A percentile compares a stretch with the other conserved stretches of the same genome.
Conservation (phyloP, 2,888 invertebrate species). For the Autographa pulchrina region DNA sequence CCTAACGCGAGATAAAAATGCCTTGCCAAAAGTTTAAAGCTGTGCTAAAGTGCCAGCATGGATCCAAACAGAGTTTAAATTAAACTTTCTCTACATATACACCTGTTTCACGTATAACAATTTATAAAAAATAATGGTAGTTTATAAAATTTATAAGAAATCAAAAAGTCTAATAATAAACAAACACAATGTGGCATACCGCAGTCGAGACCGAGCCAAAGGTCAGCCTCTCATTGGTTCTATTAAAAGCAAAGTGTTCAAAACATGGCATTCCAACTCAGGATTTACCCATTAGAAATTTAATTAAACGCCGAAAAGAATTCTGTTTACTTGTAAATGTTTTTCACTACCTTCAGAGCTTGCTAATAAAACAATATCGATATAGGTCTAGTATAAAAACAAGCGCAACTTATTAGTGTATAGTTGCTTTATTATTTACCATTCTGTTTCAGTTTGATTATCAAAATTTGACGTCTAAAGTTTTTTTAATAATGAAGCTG, state of each 20-base stretch:
- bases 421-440: no score
- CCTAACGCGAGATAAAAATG: not conserved
- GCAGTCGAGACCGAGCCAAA: constrained; percentile 44
- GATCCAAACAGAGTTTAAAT: constrained; percentile 27
- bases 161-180: constrained; percentile 35
- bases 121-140: not conserved
- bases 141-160: constrained; percentile 21
- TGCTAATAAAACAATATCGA: no score
- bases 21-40: constrained; percentile 45
- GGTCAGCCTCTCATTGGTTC: constrained; percentile 56
- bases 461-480: no score
- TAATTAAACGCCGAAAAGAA: not conserved
- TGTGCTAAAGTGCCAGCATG: constrained; percentile 40
- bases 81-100: constrained; percentile 12
- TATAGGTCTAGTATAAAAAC: no score
- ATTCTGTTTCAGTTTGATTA: no score
- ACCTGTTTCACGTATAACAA: not conserved
- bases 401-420: no score
- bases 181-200: constrained; percentile 37
- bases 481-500: no score
- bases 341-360: no score
- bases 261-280: constrained; percentile 36
- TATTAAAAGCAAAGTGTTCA: constrained; percentile 54
- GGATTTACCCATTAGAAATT: constrained; percentile 10
- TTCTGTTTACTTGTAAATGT: no score